phyloP scores from a whole-genome alignment of 1,140 invertebrate species.

The Drosophila busckii region DNA sequence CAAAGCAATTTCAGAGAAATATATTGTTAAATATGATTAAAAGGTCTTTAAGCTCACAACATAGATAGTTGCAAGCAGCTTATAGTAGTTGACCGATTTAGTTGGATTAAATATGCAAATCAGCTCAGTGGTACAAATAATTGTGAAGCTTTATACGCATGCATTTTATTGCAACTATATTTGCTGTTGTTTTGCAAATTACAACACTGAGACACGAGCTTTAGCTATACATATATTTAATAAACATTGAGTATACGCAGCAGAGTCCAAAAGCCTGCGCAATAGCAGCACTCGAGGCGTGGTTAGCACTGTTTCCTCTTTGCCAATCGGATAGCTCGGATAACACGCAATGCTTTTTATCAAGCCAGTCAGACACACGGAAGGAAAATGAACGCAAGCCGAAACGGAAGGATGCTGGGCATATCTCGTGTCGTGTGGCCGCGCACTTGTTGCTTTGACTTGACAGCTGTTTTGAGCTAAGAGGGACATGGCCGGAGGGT shows the following conservation, averaged over 20 bases:
- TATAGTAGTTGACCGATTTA: constrained; percentile 28
- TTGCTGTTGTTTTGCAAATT: no score
- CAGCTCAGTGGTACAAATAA: no score
- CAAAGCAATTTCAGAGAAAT: not conserved
- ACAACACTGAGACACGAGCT: no score
- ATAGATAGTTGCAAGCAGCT: no score
- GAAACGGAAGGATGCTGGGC: constrained; percentile 43
- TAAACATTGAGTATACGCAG: no score
- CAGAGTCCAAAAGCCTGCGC: constrained; percentile 42
- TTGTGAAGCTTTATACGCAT: constrained; percentile 9
- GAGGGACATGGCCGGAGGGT: not conserved
- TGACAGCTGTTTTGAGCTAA: not conserved
- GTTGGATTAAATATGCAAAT: constrained; percentile 15
- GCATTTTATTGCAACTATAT: not conserved
- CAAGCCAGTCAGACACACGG: constrained; percentile 63
- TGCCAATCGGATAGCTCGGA: constrained; percentile 49
- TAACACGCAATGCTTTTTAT: constrained; percentile 60
- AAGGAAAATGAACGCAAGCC: constrained; percentile 2
- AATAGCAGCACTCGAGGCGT: constrained; percentile 36
- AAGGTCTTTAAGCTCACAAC: no score
- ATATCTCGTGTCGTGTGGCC: constrained; percentile 14
- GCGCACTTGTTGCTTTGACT: constrained; percentile 53
- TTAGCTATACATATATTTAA: no score
- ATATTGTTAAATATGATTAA: no score
- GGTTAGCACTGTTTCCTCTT: not conserved